phyloP scores from a whole-genome alignment of 2,113 vertebrate genomes.

The Hyla sarda region DNA sequence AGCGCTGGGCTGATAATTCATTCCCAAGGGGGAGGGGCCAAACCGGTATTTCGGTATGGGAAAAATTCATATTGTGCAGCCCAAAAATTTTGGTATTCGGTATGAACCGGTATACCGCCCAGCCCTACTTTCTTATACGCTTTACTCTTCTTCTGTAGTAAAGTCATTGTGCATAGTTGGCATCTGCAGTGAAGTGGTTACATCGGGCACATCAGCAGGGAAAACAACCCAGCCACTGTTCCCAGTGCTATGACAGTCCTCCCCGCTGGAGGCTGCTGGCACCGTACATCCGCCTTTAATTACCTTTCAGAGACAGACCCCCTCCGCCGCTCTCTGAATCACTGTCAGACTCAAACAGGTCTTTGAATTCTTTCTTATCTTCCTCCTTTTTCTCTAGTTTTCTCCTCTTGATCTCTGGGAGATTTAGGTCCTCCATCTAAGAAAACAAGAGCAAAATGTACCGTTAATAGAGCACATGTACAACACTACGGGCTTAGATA shows the following conservation, averaged over 20 bases:
- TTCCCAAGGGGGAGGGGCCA: too few relatives aligned
- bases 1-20: too few relatives aligned
- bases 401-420: conserved; percentile 90
- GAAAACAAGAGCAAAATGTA: neutral
- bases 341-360: conserved; percentile 86
- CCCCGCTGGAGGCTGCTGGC: neutral
- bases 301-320: conserved; percentile 78
- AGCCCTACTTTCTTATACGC: too few relatives aligned
- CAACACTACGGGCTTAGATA: neutral
- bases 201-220: neutral
- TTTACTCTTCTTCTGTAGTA: too few relatives aligned
- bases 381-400: conserved; percentile 80
- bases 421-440: conserved; percentile 90
- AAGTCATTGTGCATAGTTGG: neutral
- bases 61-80: too few relatives aligned
- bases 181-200: conserved; percentile 10
- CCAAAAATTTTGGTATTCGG: too few relatives aligned
- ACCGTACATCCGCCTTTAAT: neutral
- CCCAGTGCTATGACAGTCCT: neutral
- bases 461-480: neutral
- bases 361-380: conserved; percentile 89
- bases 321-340: conserved; percentile 75
- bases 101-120: too few relatives aligned
- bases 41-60: too few relatives aligned
- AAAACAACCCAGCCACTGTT: neutral